Conservation (phyloP, 2,888 invertebrate species). For the Ochropleura leucogaster region DNA sequence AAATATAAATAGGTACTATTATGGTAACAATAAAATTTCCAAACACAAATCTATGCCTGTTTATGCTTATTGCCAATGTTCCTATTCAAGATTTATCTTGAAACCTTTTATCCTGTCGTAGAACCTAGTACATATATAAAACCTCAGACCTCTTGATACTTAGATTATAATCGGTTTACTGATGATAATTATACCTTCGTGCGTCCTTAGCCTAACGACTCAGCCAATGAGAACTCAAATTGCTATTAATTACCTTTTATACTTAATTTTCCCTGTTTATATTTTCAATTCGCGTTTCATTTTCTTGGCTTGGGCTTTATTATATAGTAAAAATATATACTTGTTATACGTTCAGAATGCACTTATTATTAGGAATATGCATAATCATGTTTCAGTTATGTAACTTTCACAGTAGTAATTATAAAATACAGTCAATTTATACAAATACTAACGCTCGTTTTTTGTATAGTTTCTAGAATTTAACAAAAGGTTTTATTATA, state of each 20-base stretch:
- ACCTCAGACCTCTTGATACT: not conserved
- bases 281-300: not conserved
- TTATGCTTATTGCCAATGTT: not conserved
- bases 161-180: slow-evolving; percentile 18
- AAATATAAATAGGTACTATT: slow-evolving; percentile 20
- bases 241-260: slow-evolving; percentile 15
- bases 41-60: not conserved
- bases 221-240: slow-evolving; percentile 15
- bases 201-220: slow-evolving; percentile 41
- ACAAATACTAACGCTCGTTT: not conserved
- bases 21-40: slow-evolving; percentile 22
- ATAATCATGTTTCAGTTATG: not conserved
- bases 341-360: not conserved
- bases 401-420: not conserved
- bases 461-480: not conserved
- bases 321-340: not conserved
- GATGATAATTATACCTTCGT: slow-evolving; percentile 28
- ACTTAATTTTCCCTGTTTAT: slow-evolving; percentile 9
- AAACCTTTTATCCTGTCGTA: slow-evolving; percentile 3
- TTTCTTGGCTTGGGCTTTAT: not conserved
- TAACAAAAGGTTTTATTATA: not conserved
- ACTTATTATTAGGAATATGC: not conserved
- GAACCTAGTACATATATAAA: not conserved
- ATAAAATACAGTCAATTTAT: not conserved
- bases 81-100: not conserved